Evolutionary conservation across 2,888 invertebrate genomes (phyloP).

Genomic region (Gari tellinella): DNA sequence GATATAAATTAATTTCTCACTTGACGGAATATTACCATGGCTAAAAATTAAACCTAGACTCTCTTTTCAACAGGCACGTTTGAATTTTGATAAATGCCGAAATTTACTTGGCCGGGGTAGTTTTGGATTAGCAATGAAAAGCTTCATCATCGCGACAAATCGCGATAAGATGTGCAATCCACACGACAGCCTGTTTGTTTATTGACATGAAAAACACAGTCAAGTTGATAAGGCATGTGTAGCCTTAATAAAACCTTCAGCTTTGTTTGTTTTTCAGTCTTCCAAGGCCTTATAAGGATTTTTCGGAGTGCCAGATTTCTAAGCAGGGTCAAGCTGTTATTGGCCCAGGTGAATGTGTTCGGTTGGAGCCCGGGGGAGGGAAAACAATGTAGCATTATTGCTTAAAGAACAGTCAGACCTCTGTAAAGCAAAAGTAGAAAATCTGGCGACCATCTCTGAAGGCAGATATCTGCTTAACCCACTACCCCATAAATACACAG

Average conservation of each 20-base stretch:
- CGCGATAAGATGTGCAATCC: constrained; percentile 32
- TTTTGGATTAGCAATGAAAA: constrained; percentile 28
- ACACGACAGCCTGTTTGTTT: constrained; percentile 31
- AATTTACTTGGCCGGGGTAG: constrained; percentile 8
- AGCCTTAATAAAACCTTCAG: constrained; percentile 42
- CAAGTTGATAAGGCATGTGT: constrained; percentile 46
- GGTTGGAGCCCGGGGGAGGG: too few relatives aligned
- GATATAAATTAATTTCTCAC: too few relatives aligned
- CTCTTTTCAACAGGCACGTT: constrained; percentile 26
- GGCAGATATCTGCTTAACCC: too few relatives aligned
- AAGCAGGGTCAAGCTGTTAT: constrained; percentile 18
- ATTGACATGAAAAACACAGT: constrained; percentile 44
- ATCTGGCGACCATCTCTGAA: too few relatives aligned
- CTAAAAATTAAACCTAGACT: neutral
- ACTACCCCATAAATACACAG: too few relatives aligned
- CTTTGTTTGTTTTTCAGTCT: constrained; percentile 37
- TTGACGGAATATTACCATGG: neutral
- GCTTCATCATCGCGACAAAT: constrained; percentile 27
- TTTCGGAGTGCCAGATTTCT: constrained; percentile 21
- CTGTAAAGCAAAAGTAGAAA: too few relatives aligned
- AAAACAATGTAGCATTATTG: too few relatives aligned
- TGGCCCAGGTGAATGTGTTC: too few relatives aligned
- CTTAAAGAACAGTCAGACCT: too few relatives aligned
- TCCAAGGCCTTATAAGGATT: constrained; percentile 22
- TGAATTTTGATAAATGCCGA: constrained; percentile 33